Evolutionary conservation across 1,140 invertebrate species (phyloP).

Genomic region (Harpegnathos saltator): DNA sequence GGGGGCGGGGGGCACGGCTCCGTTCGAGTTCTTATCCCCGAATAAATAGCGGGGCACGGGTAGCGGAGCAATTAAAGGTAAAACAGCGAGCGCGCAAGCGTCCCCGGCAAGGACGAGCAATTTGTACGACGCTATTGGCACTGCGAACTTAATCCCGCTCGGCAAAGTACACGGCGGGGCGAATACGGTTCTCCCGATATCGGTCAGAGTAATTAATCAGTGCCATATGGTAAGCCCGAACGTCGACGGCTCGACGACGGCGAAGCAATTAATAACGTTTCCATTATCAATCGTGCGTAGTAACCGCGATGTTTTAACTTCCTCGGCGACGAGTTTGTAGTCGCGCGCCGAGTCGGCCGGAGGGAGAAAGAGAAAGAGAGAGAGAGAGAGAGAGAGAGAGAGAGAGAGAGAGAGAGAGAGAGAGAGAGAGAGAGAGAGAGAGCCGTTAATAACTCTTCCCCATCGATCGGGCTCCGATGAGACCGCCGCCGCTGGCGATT

Average conservation of each 20-base stretch:
- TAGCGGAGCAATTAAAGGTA: conserved; percentile 55
- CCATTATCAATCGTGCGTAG: conserved; percentile 75
- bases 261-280: conserved; percentile 74
- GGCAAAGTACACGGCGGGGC: conserved; percentile 67
- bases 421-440: no score
- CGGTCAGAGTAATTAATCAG: conserved; percentile 74
- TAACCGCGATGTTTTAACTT: conserved; percentile 67
- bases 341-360: no score
- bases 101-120: conserved; percentile 52
- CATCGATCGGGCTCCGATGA: conserved; percentile 41
- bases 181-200: conserved; percentile 62
- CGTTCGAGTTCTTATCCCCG: conserved; percentile 1
- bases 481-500: conserved; percentile 17
- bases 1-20: not conserved
- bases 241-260: conserved; percentile 67
- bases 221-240: conserved; percentile 73
- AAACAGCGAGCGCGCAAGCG: conserved; percentile 7
- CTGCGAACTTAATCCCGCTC: conserved; percentile 70
- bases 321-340: conserved; percentile 50
- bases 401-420: no score
- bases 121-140: conserved; percentile 66
- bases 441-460: conserved; percentile 60
- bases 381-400: no score
- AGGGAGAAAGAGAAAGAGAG: no score
- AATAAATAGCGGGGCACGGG: conserved; percentile 24